These are phyloP conservation scores for Muscidifurax raptorellus DNA, from an alignment of 1,140 invertebrate species.

Conservation along the genomic window DNA sequence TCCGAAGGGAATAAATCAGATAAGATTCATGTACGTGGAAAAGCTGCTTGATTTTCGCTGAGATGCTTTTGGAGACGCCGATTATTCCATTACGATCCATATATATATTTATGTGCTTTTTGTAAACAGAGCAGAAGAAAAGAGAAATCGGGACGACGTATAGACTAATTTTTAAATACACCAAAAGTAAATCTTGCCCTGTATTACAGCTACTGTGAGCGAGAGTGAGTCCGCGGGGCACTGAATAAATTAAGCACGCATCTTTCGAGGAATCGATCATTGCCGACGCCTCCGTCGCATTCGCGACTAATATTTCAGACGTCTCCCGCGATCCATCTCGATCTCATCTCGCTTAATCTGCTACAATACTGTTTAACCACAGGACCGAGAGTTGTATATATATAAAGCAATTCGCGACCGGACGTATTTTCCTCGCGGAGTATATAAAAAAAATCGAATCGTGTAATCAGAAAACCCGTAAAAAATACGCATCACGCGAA, in stretches of 20 bases:
- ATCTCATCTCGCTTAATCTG: conserved; percentile 20
- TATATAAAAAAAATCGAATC: conserved; percentile 5
- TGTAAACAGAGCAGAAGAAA: too few species aligned
- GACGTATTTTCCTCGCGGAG: not conserved
- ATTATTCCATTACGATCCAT: conserved; percentile 3
- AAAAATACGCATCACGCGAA: conserved; percentile 16
- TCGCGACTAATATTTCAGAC: conserved; percentile 33
- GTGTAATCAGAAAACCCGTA: not conserved
- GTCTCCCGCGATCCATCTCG: conserved; percentile 38
- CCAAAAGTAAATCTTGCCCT: too few species aligned
- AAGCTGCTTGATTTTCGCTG: conserved; percentile 7
- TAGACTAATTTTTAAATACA: too few species aligned
- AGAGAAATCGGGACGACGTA: too few species aligned
- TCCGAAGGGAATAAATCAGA: conserved; percentile 41
- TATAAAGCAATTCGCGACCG: not conserved
- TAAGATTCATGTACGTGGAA: conserved; percentile 36
- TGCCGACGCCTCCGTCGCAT: conserved; percentile 7
- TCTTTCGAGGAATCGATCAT: conserved; percentile 67
- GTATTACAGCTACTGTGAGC: not conserved
- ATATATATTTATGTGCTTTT: too few species aligned
- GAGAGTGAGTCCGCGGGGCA: conserved; percentile 18
- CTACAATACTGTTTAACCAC: not conserved
- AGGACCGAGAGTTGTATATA: too few species aligned
- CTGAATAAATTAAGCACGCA: conserved; percentile 61
- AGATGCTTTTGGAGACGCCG: not conserved